Conservation (phyloP, 2,113 vertebrate species). For the Stigmatopora nigra region DNA sequence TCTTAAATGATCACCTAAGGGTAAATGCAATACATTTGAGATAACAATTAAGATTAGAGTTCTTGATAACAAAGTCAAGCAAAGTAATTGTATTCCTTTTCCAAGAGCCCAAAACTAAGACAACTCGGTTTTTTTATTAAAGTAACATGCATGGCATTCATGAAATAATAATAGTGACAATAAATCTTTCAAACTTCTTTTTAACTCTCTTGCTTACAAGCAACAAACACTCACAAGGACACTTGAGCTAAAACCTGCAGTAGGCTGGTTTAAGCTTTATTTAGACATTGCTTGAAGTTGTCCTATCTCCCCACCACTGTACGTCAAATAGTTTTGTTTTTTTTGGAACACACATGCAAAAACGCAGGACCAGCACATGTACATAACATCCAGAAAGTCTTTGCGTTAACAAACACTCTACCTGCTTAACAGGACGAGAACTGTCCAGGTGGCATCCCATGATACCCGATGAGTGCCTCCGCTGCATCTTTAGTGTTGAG, state of each 20-base stretch:
- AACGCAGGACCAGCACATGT: conserved; percentile 3
- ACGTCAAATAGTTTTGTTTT: conserved; percentile 34
- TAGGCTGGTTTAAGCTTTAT: conserved; percentile 42
- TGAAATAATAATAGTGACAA: conserved; percentile 21
- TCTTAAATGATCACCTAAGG: background rate
- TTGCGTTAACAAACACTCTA: conserved; percentile 35
- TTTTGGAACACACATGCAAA: background rate
- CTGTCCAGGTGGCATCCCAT: conserved; percentile 51
- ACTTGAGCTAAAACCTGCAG: conserved; percentile 56
- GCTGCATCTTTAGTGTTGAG: conserved; percentile 49
- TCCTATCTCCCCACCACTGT: conserved; percentile 45
- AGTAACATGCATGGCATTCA: background rate
- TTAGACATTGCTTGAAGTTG: conserved; percentile 58
- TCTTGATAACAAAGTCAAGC: conserved; percentile 8
- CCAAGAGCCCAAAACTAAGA: background rate
- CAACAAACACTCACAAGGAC: conserved; percentile 24
- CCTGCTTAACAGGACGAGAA: conserved; percentile 46
- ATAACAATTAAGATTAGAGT: background rate
- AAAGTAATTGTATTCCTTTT: conserved; percentile 4
- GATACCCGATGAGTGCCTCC: conserved; percentile 49
- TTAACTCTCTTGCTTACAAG: conserved; percentile 22
- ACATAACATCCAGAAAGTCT: conserved; percentile 6
- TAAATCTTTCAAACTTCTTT: conserved; percentile 11
- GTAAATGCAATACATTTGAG: background rate
- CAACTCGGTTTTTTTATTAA: background rate